Evolutionary conservation across 2,888 invertebrate species (phyloP), one percentile per base, ranked within the genome.

Genomic region (Himalopsyche anomala): DNA sequence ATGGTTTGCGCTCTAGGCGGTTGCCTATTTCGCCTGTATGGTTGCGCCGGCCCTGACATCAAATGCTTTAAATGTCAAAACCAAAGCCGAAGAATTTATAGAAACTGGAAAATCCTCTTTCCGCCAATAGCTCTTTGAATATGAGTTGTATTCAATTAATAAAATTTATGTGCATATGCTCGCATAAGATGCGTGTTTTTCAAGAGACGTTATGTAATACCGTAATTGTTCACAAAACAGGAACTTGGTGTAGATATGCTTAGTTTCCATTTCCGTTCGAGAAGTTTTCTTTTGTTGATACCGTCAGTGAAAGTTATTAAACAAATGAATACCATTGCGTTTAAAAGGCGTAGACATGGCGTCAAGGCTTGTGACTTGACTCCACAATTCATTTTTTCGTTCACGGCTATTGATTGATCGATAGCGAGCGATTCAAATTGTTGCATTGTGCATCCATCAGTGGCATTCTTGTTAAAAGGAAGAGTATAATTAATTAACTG

Each of bases 401-500:
- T 62, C n/a, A 62, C 15, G 19, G 19, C 19, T 62, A 62, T 62
- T 62, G 62, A 28, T n/a, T 62, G n/a, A 19, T 62, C 28, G 19
- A 62, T 8, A 62, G 28, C 62, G 62, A 62, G n/a, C 62, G 15
- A 62, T 19, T 6, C 19, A 62, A 62, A 19, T 62, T 62, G 28
- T 62, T 62, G 62, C 62, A 62, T 62, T 19, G 62, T 62, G 62
- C 62, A 62, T 19, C 62, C 62, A 62, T 62, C 62, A 62, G 62
- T 28, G 62, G 62, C 12, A 51, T 51, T 51, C 51, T 51, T 51
- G 51, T 51, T 15, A 45, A 51, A 51, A 3, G 15, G 4, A 51
- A 51, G 51, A 15, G 6, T 0, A 5, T 51, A 51, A 51, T 51
- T 15, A 51, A 51, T 51, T 51, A 45, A 40, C 5, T 2, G 0